Conservation (phyloP, 2,797 vertebrate genomes). For the Melanotaenia nigrans region DNA sequence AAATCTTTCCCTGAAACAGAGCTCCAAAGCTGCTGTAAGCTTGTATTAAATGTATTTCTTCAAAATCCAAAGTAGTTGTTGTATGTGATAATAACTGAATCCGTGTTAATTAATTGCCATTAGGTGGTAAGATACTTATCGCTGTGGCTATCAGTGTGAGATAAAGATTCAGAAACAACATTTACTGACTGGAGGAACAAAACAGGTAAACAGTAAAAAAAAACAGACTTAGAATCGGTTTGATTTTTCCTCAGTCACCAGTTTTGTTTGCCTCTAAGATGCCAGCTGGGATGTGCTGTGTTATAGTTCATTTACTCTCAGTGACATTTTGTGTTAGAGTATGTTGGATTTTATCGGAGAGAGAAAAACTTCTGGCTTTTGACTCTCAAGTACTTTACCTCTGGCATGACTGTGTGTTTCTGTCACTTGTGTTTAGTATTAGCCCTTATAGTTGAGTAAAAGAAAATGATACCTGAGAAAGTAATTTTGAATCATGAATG, state of each 20-base stretch:
- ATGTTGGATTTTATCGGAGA: not conserved
- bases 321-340: too few species aligned
- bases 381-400: too few species aligned
- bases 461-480: not conserved
- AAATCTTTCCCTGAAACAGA: conserved; percentile 15
- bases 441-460: too few species aligned
- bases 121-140: not conserved
- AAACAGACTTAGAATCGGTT: conserved; percentile 24
- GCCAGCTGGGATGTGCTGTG: not conserved
- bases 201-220: not conserved
- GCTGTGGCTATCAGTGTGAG: not conserved
- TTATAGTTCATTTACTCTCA: not conserved
- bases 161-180: not conserved
- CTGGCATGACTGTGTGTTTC: not conserved
- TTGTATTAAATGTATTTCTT: not conserved
- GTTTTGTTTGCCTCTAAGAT: conserved; percentile 1
- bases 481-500: not conserved
- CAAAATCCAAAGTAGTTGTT: not conserved
- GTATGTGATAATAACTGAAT: not conserved
- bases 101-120: not conserved
- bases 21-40: conserved; percentile 6
- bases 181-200: not conserved
- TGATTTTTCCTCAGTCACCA: conserved; percentile 18
- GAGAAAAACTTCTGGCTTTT: not conserved
- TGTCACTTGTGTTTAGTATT: not conserved